Evolutionary conservation across 2,797 vertebrate species (phyloP).

Genomic region (Staurois parvus): DNA sequence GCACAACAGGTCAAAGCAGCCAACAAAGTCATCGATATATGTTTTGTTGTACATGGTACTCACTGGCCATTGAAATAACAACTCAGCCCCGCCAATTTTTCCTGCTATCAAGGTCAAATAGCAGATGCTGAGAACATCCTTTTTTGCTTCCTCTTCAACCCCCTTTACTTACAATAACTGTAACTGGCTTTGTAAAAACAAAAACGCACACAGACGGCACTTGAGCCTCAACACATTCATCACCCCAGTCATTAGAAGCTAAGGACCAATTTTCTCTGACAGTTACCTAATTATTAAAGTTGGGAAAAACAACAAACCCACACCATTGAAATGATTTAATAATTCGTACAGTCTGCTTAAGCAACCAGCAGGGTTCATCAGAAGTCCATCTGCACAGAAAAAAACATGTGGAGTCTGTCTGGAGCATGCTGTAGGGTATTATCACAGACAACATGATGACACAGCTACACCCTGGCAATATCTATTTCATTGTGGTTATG

Average conservation of each 20-base stretch:
- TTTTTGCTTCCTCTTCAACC: background rate
- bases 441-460: background rate
- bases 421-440: background rate
- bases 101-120: background rate
- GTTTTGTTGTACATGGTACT: background rate
- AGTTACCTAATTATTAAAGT: background rate
- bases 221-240: no score
- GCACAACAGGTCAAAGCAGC: no score
- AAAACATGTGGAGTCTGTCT: background rate
- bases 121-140: constrained; percentile 16
- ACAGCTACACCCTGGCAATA: background rate
- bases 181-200: background rate
- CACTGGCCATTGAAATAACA: background rate
- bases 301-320: background rate
- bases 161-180: background rate
- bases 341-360: no score
- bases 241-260: background rate
- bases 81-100: background rate
- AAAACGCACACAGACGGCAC: background rate
- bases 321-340: background rate
- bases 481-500: background rate
- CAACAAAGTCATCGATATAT: background rate
- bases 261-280: background rate
- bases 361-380: background rate
- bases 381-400: background rate